Base-by-base conservation (phyloP, 2,113 vertebrate genomes). In the Albula glossodonta region DNA sequence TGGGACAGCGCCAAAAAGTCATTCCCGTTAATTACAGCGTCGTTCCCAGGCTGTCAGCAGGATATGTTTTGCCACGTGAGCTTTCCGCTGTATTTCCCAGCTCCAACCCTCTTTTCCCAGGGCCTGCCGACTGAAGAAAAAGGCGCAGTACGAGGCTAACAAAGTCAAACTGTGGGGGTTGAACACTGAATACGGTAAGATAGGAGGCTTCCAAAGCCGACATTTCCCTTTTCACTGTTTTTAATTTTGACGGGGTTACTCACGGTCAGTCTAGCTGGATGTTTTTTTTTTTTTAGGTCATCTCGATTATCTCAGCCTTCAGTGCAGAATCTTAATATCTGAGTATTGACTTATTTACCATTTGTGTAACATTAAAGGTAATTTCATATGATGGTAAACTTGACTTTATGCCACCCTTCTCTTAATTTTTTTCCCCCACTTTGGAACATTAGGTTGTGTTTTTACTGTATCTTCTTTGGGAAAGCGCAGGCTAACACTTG, bases 121-220 rank as follows among this genome's bases (percentile, higher is more conserved):
- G 96, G 98, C 98, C 90, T 99, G 98, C 90, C 96, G 98, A 86
- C 96, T 99, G 92, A 99, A 99, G 95, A 99, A 99, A 96, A 99
- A 99, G 95, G 98, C 98, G 25, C 98, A 99, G 90, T 99, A 99
- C 90, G 98, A 99, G 96, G 98, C 98, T 89, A 99, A 99, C 95
- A 99, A 99, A 95, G 98, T 99, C 89, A 99, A 99, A 93, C 96
- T 99, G 86, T 99, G 98, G 98, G 98, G 98, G 91, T 98, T 99
- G 91, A 97, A 99, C 93, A 99, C 98, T 84, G 98, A 99, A 95
- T 99, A 99, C 84, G 98, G 98, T 99, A 97, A 96, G 60, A 91
- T 91, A 63, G 31, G n/a, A 77, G 86, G 53, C 52, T 81, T 66
- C 56, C 78, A 82, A 86, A 81, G 22, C 48, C 80, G 66, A 82